Base-by-base conservation (phyloP, 2,797 vertebrate species). In the Tenualosa ilisha region DNA sequence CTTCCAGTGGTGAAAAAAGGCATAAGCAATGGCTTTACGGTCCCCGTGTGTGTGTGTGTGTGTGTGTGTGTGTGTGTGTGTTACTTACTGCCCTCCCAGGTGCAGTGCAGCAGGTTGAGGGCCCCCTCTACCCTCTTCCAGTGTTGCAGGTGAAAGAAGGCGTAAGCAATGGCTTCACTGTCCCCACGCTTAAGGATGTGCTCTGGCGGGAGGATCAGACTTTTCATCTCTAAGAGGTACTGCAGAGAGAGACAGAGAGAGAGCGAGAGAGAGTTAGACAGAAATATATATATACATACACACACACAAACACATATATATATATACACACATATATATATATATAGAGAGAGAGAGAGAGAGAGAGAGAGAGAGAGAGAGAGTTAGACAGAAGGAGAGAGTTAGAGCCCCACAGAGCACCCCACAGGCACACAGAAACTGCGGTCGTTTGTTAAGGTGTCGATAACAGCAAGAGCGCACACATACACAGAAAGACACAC, bases 191-290 rank as follows among this genome's bases (percentile, higher is more conserved):
- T 99, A 94, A 99, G 95, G 92, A 99, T 99, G 92, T 99, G 98
- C 91, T 99, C 98, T 86, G 98, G 98, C 88, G 98, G 98, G 87
- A 99, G 96, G 92, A 99, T 99, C 95, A 99, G 94, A 94, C 98
- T 99, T 96, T 99, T 99, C 98, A 99, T 99, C 96, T 99, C 98
- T 96, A 99, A 96, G 90, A 99, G 95, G 91, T 99, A 99, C 97
- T 99, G 95, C 68, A 94, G 93, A 86, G 50, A 83, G 3, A 89
- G 15, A 83, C 22, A 83, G 65, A 86, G 37, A 56, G 87, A 43
- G 81, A 61, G 51, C 81, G 26, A 68, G 26, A 68, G 63, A 68
- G 63, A 68, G 31, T 31, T 31, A 31, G 1, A 31, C 31, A 31
- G 31, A 31, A 31, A 31, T 31, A 31, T 31, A 31, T 31, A 31